Evolutionary conservation across 2,888 invertebrate species (phyloP), one percentile per base, ranked within the genome.

Genomic region (Drosophila engyochracea): DNA sequence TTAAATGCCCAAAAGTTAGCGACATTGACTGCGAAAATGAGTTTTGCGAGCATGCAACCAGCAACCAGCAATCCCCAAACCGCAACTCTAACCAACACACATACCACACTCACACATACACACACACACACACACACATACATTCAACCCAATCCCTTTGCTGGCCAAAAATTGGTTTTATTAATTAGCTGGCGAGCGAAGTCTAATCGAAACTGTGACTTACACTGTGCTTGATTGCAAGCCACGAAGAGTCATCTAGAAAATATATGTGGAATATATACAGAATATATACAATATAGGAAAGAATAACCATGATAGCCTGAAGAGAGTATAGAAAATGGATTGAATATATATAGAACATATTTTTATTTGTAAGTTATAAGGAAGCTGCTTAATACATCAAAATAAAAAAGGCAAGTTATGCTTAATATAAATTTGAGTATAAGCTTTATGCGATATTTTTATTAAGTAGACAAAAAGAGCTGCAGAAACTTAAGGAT

Each of bases 11-110:
- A 69, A 63, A 74, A 71, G 41, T 60, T 77, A 64, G 75, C 78
- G 83, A 78, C 83, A 85, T 84, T 84, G 77, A 83, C 83, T 84
- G 79, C 82, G 85, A 85, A 84, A 83, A 83, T 83, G 70, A 80
- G 82, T 82, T 85, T 77, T 52, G 55, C 55, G 14, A 7, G 14
- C 7, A 4, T 47, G 14, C 57, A 25, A 39, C 58, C 69, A 66
- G 25, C 30, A 33, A 33, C 33, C 33, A 33, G 33, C 16, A 37
- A 37, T 2, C 16, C 37, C 19, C 30, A 22, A 52, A 6, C 37
- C 47, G n/a, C 54, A 53, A 53, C 37, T 3, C 30, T 0, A 25
- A 41, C 30, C 60, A 25, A 16, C 14, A 64, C 35, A 19, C 19
- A 41, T 16, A 37, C 37, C 16, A 16, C 37, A 37, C 6, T 6